These are phyloP conservation scores for Ctenicera cuprea DNA, from an alignment of 2,888 invertebrate species.

Conservation along the genomic window DNA sequence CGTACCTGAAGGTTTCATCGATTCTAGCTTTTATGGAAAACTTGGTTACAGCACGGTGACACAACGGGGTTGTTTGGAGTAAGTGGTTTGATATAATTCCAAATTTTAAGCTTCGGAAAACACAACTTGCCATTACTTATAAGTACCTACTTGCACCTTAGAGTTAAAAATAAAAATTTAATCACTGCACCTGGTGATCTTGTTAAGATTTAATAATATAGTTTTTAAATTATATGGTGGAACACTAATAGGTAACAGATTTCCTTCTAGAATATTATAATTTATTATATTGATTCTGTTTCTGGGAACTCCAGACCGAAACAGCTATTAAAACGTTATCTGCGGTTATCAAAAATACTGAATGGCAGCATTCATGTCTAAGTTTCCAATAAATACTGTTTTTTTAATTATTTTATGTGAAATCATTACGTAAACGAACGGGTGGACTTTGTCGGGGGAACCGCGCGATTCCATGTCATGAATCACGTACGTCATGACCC, in stretches of 20 bases:
- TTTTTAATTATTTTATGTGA: neutral
- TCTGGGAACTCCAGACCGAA: too few species aligned
- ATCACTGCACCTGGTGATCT: too few species aligned
- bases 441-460: neutral
- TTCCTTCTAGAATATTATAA: too few species aligned
- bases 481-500: neutral
- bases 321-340: too few species aligned
- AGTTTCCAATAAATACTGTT: too few species aligned
- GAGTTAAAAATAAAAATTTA: neutral
- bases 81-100: neutral
- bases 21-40: constrained; percentile 44
- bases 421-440: neutral
- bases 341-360: too few species aligned
- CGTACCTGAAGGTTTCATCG: constrained; percentile 33
- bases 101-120: neutral
- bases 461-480: constrained; percentile 4
- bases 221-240: too few species aligned
- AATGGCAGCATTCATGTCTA: too few species aligned
- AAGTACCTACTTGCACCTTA: neutral
- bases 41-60: neutral
- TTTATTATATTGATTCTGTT: too few species aligned
- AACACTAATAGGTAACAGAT: too few species aligned
- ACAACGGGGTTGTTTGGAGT: neutral
- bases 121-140: constrained; percentile 18
- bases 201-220: too few species aligned